These are phyloP conservation scores for Acanthosepion lycidas DNA, from an alignment of 2,888 invertebrate genomes.

Conservation along the genomic window DNA sequence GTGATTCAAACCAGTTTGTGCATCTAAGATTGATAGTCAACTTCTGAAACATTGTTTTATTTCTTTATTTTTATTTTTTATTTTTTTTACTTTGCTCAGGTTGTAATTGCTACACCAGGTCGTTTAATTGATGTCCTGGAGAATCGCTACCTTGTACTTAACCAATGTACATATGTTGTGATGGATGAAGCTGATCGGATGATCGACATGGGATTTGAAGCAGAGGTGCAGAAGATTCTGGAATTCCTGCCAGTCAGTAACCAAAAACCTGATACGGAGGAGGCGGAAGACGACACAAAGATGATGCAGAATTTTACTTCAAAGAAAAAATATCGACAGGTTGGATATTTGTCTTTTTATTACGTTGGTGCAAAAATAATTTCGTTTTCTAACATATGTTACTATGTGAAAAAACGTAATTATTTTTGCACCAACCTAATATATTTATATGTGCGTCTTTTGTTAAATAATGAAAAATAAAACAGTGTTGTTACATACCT, in stretches of 20 bases:
- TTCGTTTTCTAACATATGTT: no score
- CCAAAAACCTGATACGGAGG: conserved; percentile 97
- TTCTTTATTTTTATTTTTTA: neutral
- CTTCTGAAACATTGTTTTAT: no score
- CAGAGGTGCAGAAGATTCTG: conserved; percentile 94
- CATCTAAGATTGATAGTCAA: neutral
- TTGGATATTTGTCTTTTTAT: conserved; percentile 62
- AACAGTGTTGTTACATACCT: no score
- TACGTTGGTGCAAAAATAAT: no score
- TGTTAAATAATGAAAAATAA: neutral
- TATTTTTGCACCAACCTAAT: no score
- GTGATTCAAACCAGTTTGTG: neutral
- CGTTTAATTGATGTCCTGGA: conserved; percentile 98
- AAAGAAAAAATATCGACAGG: conserved; percentile 96
- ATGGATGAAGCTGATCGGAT: conserved; percentile 93
- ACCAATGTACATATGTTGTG: conserved; percentile 97
- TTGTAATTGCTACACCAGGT: conserved; percentile 99
- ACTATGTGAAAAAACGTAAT: no score
- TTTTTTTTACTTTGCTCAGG: conserved; percentile 76
- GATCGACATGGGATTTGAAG: conserved; percentile 99
- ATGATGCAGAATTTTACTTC: conserved; percentile 94
- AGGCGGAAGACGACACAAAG: conserved; percentile 94
- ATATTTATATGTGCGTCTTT: neutral
- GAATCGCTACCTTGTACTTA: conserved; percentile 95
- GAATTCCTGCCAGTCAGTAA: conserved; percentile 99